Evolutionary conservation across 2,113 vertebrate species (phyloP).

Genomic region (Crotalus helleri): DNA sequence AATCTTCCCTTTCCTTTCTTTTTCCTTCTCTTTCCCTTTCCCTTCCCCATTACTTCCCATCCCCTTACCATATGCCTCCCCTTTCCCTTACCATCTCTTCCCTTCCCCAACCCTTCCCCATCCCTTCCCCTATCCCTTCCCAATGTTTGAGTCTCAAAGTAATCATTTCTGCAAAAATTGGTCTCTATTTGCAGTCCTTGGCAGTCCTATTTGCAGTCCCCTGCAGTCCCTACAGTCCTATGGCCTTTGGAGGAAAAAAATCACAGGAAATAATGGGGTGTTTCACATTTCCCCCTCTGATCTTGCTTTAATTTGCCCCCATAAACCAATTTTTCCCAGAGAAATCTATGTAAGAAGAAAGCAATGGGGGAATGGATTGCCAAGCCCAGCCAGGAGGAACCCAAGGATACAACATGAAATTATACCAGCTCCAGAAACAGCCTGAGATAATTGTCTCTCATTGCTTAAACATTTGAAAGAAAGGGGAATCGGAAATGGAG

Average conservation of each 20-base stretch:
- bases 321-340: not conserved
- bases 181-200: not conserved
- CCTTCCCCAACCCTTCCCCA: not conserved
- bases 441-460: not conserved
- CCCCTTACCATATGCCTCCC: too few species aligned
- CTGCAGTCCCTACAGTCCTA: not conserved
- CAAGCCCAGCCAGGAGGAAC: not conserved
- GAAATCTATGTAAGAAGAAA: not conserved
- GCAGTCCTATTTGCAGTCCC: not conserved
- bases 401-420: not conserved
- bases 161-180: not conserved
- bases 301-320: not conserved
- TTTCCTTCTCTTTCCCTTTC: not conserved
- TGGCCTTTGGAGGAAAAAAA: not conserved
- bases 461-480: not conserved
- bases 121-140: not conserved
- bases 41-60: not conserved
- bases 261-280: not conserved
- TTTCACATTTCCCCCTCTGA: not conserved
- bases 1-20: not conserved
- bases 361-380: not conserved
- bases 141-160: not conserved
- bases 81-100: not conserved
- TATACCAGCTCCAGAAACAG: not conserved
- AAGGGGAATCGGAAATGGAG: not conserved